Evolutionary conservation across 2,797 vertebrate genomes (phyloP).

Genomic region (Phalloptychus januarius): DNA sequence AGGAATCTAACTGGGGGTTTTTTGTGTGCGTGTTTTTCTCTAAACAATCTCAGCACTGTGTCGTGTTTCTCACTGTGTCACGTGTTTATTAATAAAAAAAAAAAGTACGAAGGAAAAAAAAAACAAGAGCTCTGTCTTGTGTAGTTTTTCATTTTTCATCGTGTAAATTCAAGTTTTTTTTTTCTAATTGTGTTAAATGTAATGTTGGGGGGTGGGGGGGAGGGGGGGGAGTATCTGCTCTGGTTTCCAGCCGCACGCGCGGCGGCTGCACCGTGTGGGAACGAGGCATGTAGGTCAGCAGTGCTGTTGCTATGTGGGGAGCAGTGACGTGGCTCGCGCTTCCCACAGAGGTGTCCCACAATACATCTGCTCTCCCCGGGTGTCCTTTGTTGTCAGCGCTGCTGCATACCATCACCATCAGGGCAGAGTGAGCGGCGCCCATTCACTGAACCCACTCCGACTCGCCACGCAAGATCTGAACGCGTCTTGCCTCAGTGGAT

Average conservation of each 20-base stretch:
- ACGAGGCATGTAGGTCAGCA: conserved; percentile 77
- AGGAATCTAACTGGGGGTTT: background rate
- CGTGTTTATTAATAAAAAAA: conserved; percentile 56
- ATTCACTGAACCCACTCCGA: background rate
- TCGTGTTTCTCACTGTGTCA: conserved; percentile 28
- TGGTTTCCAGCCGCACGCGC: conserved; percentile 36
- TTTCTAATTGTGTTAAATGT: background rate
- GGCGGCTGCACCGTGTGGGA: conserved; percentile 49
- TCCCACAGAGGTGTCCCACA: conserved; percentile 73
- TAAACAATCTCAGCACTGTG: conserved; percentile 36
- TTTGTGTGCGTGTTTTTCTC: background rate
- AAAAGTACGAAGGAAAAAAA: conserved; percentile 12
- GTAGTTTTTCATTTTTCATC: conserved; percentile 28
- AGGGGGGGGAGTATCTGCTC: background rate
- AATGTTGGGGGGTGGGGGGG: too few species aligned
- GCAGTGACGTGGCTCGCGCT: conserved; percentile 78
- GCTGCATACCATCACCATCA: conserved; percentile 37
- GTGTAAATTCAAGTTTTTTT: conserved; percentile 9
- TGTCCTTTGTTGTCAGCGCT: conserved; percentile 53
- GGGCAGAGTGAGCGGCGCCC: background rate
- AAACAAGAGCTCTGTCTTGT: conserved; percentile 33
- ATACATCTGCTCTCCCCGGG: conserved; percentile 52
- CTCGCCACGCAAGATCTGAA: background rate
- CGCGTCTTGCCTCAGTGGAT: background rate
- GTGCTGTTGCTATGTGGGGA: conserved; percentile 77